These are phyloP conservation scores for Ctenopoma multispine DNA, from an alignment of 2,797 vertebrate genomes.

Conservation along the genomic window DNA sequence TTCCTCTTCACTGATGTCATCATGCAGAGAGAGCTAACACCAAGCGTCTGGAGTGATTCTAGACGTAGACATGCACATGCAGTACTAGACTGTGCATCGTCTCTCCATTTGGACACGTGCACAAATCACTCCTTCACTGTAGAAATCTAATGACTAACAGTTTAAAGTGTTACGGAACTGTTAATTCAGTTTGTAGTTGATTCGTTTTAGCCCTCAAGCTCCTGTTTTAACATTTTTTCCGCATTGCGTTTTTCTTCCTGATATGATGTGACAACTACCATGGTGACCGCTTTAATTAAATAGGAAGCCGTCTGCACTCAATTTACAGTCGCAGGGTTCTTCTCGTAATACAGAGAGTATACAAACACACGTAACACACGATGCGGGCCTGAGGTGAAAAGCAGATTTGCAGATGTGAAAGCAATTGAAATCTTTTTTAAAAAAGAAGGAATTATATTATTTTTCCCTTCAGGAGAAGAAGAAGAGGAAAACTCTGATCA, in stretches of 20 bases:
- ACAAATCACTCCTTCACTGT: background rate
- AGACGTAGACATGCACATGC: slow-evolving; percentile 16
- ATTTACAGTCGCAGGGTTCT: slow-evolving; percentile 34
- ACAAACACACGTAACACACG: slow-evolving; percentile 37
- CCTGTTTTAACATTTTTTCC: slow-evolving; percentile 26
- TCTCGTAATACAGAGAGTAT: slow-evolving; percentile 28
- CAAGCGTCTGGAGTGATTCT: slow-evolving; percentile 31
- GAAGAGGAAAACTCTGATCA: slow-evolving; percentile 72
- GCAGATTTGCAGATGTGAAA: slow-evolving; percentile 80
- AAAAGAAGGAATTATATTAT: slow-evolving; percentile 48
- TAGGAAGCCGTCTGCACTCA: slow-evolving; percentile 49
- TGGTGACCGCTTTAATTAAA: slow-evolving; percentile 61
- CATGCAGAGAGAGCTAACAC: slow-evolving; percentile 10
- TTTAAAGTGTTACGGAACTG: slow-evolving; percentile 9
- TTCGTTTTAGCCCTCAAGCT: slow-evolving; percentile 4
- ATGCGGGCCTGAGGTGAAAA: slow-evolving; percentile 59
- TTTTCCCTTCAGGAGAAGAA: slow-evolving; percentile 50
- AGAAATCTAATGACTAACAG: slow-evolving; percentile 2
- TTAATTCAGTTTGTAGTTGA: background rate
- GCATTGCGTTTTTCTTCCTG: slow-evolving; percentile 1
- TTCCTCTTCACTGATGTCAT: slow-evolving; percentile 62
- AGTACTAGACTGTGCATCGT: slow-evolving; percentile 7
- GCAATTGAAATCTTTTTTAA: slow-evolving; percentile 47
- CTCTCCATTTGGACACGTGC: background rate
- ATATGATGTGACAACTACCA: slow-evolving; percentile 59